Evolutionary conservation across 2,888 invertebrate genomes (phyloP).

Genomic region (Boloria euphrosyne): DNA sequence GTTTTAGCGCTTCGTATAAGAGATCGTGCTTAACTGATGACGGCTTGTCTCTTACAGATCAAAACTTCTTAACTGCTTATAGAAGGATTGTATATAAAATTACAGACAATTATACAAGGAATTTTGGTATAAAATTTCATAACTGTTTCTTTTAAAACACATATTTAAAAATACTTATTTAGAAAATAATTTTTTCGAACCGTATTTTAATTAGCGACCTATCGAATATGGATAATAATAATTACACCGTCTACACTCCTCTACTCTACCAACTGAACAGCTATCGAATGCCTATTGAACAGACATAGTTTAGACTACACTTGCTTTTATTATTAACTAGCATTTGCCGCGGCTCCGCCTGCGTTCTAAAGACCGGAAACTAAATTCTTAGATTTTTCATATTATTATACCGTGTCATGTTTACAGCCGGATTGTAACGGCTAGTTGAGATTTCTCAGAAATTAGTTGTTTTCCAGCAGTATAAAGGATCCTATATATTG

Average conservation of each 20-base stretch:
- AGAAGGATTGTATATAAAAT: constrained; percentile 6
- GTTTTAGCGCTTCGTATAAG: constrained; percentile 62
- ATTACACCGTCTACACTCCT: constrained; percentile 72
- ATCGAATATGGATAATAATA: constrained; percentile 79
- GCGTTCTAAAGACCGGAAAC: no score
- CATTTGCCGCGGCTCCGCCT: no score
- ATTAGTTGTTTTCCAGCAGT: no score
- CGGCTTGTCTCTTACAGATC: constrained; percentile 59
- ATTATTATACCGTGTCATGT: no score
- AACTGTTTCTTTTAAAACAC: neutral
- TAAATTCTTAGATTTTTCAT: no score
- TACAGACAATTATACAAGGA: neutral
- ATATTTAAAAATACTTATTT: no score
- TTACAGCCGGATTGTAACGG: no score
- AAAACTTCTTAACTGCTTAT: constrained; percentile 46
- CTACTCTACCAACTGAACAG: constrained; percentile 84
- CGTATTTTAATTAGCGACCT: constrained; percentile 85
- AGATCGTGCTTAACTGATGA: constrained; percentile 59
- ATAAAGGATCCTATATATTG: no score
- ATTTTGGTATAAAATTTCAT: neutral
- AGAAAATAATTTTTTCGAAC: constrained; percentile 72
- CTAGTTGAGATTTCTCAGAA: no score
- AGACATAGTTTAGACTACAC: no score
- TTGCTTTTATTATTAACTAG: neutral
- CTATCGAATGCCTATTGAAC: constrained; percentile 71